These are phyloP conservation scores for Bostrychus sinensis DNA, from an alignment of 2,113 vertebrate genomes.

Conservation along the genomic window DNA sequence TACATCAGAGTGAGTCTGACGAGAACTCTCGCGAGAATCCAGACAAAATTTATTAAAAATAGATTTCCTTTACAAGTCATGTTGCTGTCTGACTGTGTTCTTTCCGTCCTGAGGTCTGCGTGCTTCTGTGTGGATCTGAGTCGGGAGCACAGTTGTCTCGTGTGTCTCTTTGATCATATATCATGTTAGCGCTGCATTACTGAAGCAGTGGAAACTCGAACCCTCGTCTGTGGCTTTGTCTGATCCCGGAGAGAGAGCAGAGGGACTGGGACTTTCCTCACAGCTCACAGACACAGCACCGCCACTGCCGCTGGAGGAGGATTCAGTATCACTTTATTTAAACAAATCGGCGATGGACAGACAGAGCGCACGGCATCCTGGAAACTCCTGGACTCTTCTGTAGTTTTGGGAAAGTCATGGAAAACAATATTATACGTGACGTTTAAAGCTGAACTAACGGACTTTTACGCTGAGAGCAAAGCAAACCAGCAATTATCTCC, in stretches of 20 bases:
- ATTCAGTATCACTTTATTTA: constrained; percentile 11
- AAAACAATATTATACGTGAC: too few species aligned
- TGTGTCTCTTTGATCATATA: constrained; percentile 13
- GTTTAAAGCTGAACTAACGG: too few species aligned
- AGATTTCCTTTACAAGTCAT: too few species aligned
- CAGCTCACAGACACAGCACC: constrained; percentile 4
- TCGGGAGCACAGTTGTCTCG: background rate
- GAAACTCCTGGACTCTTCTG: too few species aligned
- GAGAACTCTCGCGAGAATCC: too few species aligned
- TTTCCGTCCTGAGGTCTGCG: background rate
- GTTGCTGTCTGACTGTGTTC: background rate
- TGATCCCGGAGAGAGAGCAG: constrained; percentile 7
- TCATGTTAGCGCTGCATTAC: constrained; percentile 1
- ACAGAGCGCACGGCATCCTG: background rate
- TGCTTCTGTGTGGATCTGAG: background rate
- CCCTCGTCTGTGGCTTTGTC: constrained; percentile 4
- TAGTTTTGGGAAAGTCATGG: too few species aligned
- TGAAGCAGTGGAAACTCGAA: constrained; percentile 9
- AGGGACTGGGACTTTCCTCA: background rate
- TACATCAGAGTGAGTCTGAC: too few species aligned
- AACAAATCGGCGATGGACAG: constrained; percentile 4
- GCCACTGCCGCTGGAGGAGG: background rate
- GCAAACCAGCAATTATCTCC: too few species aligned
- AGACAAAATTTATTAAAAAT: too few species aligned
- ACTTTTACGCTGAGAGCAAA: too few species aligned